A percentile compares a stretch with the other conserved stretches of the same genome.
Conservation (phyloP, 2,113 vertebrate species). For the Pristiophorus japonicus region DNA sequence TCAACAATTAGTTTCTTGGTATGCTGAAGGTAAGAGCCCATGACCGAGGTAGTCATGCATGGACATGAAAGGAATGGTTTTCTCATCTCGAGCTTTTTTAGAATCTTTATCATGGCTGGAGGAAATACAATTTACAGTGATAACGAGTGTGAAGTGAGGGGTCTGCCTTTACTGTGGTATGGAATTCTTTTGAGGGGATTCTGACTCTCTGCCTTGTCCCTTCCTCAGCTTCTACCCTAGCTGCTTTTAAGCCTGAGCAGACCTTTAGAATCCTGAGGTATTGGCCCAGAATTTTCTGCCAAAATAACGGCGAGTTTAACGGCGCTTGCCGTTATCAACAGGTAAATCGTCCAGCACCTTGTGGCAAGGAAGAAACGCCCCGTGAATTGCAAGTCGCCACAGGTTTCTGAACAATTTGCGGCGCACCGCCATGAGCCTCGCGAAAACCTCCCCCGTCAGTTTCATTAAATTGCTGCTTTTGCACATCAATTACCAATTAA, state of each 20-base stretch:
- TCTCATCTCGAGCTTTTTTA: background rate
- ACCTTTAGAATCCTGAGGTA: background rate
- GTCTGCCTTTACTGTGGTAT: background rate
- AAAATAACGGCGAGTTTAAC: background rate
- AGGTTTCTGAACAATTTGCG: background rate
- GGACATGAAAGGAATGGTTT: background rate
- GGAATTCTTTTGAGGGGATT: background rate
- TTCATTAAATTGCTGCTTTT: background rate
- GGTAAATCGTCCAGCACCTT: background rate
- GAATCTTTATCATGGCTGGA: background rate
- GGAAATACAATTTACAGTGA: background rate
- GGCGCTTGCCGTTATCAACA: background rate
- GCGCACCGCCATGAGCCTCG: background rate
- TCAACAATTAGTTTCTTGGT: background rate
- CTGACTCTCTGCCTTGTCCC: background rate
- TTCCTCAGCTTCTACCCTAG: background rate
- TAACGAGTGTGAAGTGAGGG: background rate
- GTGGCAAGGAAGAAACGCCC: background rate
- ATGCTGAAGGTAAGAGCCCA: background rate
- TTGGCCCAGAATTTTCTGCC: background rate
- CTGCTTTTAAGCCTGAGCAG: background rate
- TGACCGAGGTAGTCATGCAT: background rate
- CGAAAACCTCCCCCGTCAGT: background rate
- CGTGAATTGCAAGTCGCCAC: background rate
- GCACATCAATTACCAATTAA: background rate